Base-by-base conservation (phyloP, 2,113 vertebrate species). In the Cynopterus brachyotis region DNA sequence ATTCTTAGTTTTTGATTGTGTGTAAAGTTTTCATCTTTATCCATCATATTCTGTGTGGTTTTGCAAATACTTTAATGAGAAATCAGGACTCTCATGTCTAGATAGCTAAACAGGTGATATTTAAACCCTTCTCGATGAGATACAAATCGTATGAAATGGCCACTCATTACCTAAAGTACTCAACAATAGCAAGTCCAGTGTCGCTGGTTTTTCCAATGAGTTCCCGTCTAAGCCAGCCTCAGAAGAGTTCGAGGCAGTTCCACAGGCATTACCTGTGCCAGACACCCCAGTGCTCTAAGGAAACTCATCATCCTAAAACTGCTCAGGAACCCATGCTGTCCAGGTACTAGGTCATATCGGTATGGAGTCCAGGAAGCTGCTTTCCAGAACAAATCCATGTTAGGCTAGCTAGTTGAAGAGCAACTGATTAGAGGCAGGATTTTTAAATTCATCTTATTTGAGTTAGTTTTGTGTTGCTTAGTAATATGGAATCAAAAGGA, bases 381-480 rank as follows among this genome's bases (percentile, higher is more conserved):
- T 73, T 60, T 75, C 16, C 9, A 35, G 45, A 42, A 13, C 9
- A 37, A 66, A 30, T 57, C 26, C 28, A 22, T 5, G 57, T 0
- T 11, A 16, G 9, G 13, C 16, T 76, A 57, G 1, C 40, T 37
- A 89, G 12, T 9, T 17, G 6, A 59, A 75, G 50, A 85, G 8
- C 55, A 69, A 42, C 17, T 1, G 5, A 72, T 32, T 87, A 81
- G 70, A 60, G 24, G 37, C 42, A n/a, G 42, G 9, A 76, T 79
- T 97, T 96, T 72, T 45, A 96, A 76, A 94, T 85, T 94, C 30
- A 28, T 28, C 10, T 86, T 85, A 28, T 78, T 92, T 1, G 10
- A 59, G 40, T 94, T 81, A 9, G 4, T n/a, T 88, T 84, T 67
- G 67, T 76, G 35, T 91, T 95, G 73, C 57, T 50, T 94, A 75